These are phyloP conservation scores for Nymphalis io DNA, from an alignment of 1,140 invertebrate species.

Conservation along the genomic window DNA sequence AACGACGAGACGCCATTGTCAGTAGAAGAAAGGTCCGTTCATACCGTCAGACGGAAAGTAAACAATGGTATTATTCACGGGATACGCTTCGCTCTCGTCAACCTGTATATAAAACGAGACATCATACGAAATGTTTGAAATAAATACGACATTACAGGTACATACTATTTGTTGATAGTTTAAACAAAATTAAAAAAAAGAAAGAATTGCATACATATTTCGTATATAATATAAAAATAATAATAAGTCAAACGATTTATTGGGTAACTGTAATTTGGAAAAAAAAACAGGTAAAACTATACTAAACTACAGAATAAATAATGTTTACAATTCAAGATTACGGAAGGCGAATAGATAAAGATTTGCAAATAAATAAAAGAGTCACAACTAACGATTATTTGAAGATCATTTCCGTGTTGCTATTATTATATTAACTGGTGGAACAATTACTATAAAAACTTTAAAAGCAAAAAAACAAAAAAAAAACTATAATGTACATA, in stretches of 20 bases:
- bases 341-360: not conserved
- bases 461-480: not conserved
- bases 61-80: conserved; percentile 7
- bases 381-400: conserved; percentile 2
- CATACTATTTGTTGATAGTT: no score
- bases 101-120: not conserved
- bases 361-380: conserved; percentile 3
- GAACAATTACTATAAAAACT: no score
- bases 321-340: no score
- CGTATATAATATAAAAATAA: not conserved
- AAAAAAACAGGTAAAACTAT: no score
- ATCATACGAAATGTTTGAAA: not conserved
- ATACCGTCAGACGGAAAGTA: conserved; percentile 2
- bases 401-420: not conserved
- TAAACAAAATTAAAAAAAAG: not conserved
- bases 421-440: not conserved
- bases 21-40: conserved; percentile 15
- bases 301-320: no score
- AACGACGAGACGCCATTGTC: conserved; percentile 8
- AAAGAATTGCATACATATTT: not conserved
- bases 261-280: no score
- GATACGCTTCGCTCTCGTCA: conserved; percentile 5
- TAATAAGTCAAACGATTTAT: not conserved
- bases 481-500: not conserved
- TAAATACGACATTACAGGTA: not conserved